Conservation (phyloP, 1,140 invertebrate species). For the Telenomus remus region DNA sequence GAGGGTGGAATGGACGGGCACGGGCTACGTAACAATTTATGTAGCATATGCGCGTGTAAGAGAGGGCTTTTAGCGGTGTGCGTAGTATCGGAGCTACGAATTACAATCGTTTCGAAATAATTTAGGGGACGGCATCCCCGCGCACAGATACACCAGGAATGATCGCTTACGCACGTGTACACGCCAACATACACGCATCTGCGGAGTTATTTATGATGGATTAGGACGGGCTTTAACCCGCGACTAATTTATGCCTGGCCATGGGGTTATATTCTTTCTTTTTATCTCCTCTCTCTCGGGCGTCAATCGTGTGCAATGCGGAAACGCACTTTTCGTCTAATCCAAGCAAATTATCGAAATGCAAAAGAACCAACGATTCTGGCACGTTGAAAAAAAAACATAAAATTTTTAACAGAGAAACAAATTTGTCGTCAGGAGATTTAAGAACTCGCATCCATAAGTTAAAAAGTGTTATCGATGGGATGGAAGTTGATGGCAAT, state of each 20-base stretch:
- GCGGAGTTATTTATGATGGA: constrained; percentile 74
- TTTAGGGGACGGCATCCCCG: constrained; percentile 71
- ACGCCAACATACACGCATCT: constrained; percentile 65
- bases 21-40: constrained; percentile 53
- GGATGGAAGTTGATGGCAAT: neutral
- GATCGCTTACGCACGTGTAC: constrained; percentile 14
- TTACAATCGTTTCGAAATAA: constrained; percentile 73
- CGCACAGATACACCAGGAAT: constrained; percentile 32
- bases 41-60: constrained; percentile 63
- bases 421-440: neutral
- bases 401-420: no score
- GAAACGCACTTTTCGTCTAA: constrained; percentile 19
- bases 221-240: constrained; percentile 71
- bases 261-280: constrained; percentile 57
- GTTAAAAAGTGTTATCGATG: no score
- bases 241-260: constrained; percentile 69
- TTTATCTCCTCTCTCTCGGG: neutral
- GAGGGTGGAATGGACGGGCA: constrained; percentile 42
- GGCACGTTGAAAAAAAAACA: constrained; percentile 1
- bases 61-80: constrained; percentile 51
- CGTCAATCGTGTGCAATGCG: constrained; percentile 3
- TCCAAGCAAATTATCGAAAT: constrained; percentile 2
- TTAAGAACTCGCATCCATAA: constrained; percentile 9
- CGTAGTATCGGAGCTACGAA: constrained; percentile 61
- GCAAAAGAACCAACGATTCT: constrained; percentile 11